A percentile compares a stretch with the other conserved stretches of the same genome.
Conservation (phyloP, 2,888 invertebrate species). For the Beris chalybata region DNA sequence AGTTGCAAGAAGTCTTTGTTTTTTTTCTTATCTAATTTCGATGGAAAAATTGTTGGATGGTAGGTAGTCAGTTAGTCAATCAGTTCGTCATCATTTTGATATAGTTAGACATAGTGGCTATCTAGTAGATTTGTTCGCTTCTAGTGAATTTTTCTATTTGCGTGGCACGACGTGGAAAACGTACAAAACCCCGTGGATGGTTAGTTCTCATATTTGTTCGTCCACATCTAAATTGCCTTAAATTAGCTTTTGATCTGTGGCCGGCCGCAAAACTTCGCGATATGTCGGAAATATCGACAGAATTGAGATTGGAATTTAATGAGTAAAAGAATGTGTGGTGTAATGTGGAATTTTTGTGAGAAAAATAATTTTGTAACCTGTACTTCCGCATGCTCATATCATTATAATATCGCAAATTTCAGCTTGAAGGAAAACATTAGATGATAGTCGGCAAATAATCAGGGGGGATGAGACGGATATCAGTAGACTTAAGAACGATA, state of each 20-base stretch:
- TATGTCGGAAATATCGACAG: background rate
- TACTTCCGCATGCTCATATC: too few relatives aligned
- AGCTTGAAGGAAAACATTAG: too few relatives aligned
- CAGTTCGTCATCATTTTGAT: conserved; percentile 20
- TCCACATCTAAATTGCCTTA: conserved; percentile 30
- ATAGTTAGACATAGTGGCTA: background rate
- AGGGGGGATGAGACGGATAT: too few relatives aligned
- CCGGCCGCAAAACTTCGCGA: conserved; percentile 24
- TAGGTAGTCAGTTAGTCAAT: conserved; percentile 20
- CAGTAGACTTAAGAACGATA: too few relatives aligned
- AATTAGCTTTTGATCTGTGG: conserved; percentile 31
- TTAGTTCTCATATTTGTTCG: conserved; percentile 33
- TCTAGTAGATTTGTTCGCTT: too few relatives aligned
- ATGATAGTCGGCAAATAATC: too few relatives aligned
- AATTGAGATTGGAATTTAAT: conserved; percentile 8
- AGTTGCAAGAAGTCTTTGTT: too few relatives aligned
- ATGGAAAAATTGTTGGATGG: conserved; percentile 24
- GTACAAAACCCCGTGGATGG: background rate
- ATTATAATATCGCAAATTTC: too few relatives aligned
- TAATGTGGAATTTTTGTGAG: too few relatives aligned
- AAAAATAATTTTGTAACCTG: too few relatives aligned
- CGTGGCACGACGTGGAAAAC: background rate
- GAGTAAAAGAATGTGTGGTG: background rate
- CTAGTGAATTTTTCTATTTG: background rate
- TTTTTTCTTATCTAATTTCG: conserved; percentile 9